Evolutionary conservation across 2,113 vertebrate species (phyloP).

Genomic region (Morphnarchus princeps): DNA sequence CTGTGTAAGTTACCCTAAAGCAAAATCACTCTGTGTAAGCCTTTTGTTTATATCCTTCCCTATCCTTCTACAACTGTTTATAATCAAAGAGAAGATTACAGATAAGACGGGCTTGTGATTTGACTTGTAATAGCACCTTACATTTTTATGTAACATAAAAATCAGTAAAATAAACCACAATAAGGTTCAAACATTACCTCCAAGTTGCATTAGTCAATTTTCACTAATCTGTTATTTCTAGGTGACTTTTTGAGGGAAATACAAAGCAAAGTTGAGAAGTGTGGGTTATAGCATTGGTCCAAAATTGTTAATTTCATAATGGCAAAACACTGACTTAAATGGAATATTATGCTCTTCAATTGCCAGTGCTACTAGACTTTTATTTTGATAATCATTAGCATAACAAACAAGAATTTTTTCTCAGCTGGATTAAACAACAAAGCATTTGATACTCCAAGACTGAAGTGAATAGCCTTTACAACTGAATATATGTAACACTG

Average conservation of each 20-base stretch:
- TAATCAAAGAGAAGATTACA: constrained; percentile 32
- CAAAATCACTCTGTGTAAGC: background rate
- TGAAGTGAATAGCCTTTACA: background rate
- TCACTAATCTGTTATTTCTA: background rate
- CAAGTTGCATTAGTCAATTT: background rate
- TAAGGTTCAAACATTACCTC: background rate
- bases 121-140: constrained; percentile 19
- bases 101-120: background rate
- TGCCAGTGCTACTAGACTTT: background rate
- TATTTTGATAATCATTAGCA: background rate
- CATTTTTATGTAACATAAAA: background rate
- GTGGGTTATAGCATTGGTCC: background rate
- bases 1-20: background rate
- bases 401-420: background rate
- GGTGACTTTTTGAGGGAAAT: background rate
- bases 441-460: background rate
- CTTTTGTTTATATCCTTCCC: background rate
- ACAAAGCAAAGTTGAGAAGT: background rate
- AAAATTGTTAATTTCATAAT: background rate
- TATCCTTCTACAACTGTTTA: background rate
- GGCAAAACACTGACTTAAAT: background rate
- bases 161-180: background rate
- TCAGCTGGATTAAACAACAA: background rate
- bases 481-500: background rate
- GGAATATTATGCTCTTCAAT: background rate